Evolutionary conservation across 2,888 invertebrate species (phyloP), one percentile per base, ranked within the genome.

Genomic region (Flabesymbios commensalis): DNA sequence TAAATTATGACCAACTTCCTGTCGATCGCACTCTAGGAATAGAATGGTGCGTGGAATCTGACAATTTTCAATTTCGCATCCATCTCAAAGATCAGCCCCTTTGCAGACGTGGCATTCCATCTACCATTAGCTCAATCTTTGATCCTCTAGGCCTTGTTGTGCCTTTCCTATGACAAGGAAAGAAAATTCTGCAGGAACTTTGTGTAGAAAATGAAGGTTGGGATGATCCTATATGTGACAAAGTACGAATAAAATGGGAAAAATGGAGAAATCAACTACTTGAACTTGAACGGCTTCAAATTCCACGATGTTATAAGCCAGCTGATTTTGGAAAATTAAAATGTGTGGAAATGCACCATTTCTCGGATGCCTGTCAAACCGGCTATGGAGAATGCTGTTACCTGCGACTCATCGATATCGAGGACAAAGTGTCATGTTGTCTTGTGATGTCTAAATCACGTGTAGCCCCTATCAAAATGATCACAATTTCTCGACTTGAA

Each of bases 131-230:
- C 32, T 65, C 63, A 1, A 45, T 72, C 3, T 70, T 68, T 53
- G 72, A 72, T 55, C 70, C 72, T 0, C 58, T 72, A 31, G 71
- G 68, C 3, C 48, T 73, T 28, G 59, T 74, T 26, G 48, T 71
- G 0, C 72, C 69, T 26, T 57, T 70, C 26, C 14, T 66, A 17
- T 48, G 69, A 7, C 28, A 51, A 3, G 66, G 64, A 17, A 70
- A 69, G 41, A 51, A 62, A 29, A 61, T 70, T 7, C 43, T 72
- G 2, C 71, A 72, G 45, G 33, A 63, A 29, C 43, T 69, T 42
- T 71, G 67, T 31, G 29, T 22, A n/a, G 45, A 63, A 10, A 36
- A 0, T 10, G 14, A 31, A 60, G 39, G 28, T 22, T 57, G 73
- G 71, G 71, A 71, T 56, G 62, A 52, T 26, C 62, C 65, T 7